Evolutionary conservation across 2,888 invertebrate species (phyloP).

Genomic region (Pandemis heparana): DNA sequence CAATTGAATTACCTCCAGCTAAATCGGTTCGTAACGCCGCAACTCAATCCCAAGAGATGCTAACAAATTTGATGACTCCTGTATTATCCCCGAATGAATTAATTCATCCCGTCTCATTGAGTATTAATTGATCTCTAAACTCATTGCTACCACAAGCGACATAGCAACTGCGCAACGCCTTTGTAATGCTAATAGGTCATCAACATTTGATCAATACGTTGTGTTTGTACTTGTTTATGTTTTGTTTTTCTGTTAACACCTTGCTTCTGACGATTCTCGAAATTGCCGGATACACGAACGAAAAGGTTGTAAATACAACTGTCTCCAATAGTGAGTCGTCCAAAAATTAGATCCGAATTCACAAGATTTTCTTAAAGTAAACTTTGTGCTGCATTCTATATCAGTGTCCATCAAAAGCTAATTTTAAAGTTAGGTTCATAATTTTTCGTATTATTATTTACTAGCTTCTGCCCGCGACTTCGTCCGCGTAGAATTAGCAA

Average conservation of each 20-base stretch:
- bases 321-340: no score
- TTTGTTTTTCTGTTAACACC: neutral
- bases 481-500: no score
- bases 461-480: no score
- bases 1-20: neutral
- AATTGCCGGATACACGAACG: neutral
- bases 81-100: conserved; percentile 13
- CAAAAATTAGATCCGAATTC: no score
- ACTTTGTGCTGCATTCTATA: no score
- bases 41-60: neutral
- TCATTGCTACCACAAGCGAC: conserved; percentile 9
- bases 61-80: neutral
- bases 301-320: neutral
- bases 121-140: conserved; percentile 14
- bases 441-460: no score
- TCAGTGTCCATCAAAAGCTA: no score
- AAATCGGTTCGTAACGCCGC: neutral
- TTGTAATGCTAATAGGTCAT: conserved; percentile 33
- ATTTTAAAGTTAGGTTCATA: no score
- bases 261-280: neutral
- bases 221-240: conserved; percentile 25
- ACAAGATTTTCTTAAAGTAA: no score
- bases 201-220: conserved; percentile 20
- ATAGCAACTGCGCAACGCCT: conserved; percentile 15
- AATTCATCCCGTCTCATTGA: conserved; percentile 8